These are phyloP conservation scores for Phyllopteryx taeniolatus DNA, from an alignment of 2,113 vertebrate genomes.

Conservation along the genomic window DNA sequence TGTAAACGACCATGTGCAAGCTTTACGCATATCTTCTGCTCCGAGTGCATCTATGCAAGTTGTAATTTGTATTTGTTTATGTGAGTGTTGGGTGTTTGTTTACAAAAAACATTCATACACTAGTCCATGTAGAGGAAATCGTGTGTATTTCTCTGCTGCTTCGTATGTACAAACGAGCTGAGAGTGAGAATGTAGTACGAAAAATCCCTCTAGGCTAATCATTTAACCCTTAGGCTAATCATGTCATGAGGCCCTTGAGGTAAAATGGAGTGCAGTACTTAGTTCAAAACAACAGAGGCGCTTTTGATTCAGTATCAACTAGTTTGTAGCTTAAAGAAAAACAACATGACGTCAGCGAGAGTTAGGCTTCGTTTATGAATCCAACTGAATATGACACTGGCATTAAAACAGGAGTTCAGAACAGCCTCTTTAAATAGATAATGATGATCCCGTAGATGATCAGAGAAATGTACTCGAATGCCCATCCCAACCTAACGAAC, in stretches of 20 bases:
- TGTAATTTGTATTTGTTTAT: constrained; percentile 31
- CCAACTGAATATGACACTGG: too few species aligned
- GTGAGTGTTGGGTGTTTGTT: constrained; percentile 32
- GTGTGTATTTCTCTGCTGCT: constrained; percentile 15
- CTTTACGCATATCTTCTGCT: constrained; percentile 36
- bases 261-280: neutral
- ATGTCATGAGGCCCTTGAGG: neutral
- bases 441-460: neutral
- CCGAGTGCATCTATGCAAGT: constrained; percentile 36
- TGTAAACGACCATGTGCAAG: constrained; percentile 51
- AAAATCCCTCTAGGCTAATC: neutral
- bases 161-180: constrained; percentile 13
- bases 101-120: constrained; percentile 17
- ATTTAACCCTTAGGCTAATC: neutral
- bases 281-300: neutral
- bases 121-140: constrained; percentile 26
- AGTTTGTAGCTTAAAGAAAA: neutral
- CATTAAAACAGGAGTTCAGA: neutral
- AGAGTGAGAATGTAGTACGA: neutral
- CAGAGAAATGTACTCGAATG: neutral
- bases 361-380: neutral
- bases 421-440: neutral
- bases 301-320: neutral
- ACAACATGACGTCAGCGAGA: neutral
- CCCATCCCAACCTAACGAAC: neutral